These are phyloP conservation scores for Sphaerophoria rueppellii DNA, from an alignment of 2,888 invertebrate genomes.

Conservation along the genomic window DNA sequence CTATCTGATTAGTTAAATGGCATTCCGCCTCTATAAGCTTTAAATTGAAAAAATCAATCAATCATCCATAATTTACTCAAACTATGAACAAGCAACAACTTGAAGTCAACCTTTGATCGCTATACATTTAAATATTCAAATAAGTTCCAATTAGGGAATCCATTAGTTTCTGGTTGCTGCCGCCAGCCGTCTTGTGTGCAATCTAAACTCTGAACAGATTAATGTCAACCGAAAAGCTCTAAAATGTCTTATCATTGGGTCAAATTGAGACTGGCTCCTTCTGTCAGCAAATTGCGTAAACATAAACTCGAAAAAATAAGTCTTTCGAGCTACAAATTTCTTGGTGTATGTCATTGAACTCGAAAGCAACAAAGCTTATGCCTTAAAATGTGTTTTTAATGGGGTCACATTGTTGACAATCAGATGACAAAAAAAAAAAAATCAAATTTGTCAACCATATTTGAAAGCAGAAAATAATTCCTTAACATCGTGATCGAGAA, in stretches of 20 bases:
- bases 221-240: conserved; percentile 7
- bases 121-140: conserved; percentile 18
- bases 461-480: conserved; percentile 21
- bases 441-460: conserved; percentile 29
- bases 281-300: too few species aligned
- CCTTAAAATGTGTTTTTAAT: neutral
- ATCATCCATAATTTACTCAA: too few species aligned
- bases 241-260: neutral
- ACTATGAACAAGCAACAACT: too few species aligned
- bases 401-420: neutral
- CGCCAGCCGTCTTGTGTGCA: neutral
- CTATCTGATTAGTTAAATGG: too few species aligned
- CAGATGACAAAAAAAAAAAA: conserved; percentile 18
- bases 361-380: neutral
- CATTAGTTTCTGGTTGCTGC: conserved; percentile 12
- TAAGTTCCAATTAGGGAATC: conserved; percentile 14
- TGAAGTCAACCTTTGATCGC: neutral
- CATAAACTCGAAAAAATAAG: too few species aligned
- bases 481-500: conserved; percentile 12
- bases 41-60: too few species aligned
- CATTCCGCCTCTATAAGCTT: too few species aligned
- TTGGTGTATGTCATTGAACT: conserved; percentile 4
- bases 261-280: neutral
- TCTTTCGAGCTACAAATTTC: too few species aligned
- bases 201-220: neutral